Conservation (phyloP, 2,797 vertebrate genomes). For the Sebastes taczanowskii region DNA sequence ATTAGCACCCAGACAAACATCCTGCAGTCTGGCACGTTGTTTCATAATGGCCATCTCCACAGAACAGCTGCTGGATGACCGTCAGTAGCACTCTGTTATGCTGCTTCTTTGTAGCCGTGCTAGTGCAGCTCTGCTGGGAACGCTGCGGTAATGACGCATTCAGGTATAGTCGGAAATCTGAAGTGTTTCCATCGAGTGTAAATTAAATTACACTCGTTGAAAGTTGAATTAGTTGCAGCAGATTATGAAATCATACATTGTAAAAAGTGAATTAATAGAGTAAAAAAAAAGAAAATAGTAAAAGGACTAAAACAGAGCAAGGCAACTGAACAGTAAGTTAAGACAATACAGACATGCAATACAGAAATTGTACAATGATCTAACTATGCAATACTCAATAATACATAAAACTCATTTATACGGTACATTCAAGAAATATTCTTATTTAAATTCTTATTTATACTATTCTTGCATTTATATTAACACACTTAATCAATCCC, state of each 20-base stretch:
- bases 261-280: neutral
- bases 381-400: no score
- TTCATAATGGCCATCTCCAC: neutral
- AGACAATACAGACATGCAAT: no score
- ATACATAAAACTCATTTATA: no score
- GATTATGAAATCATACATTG: neutral
- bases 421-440: no score
- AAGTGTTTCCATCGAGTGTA: fast-evolving
- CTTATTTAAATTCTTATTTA: no score
- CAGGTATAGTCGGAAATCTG: fast-evolving
- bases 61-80: neutral
- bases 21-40: neutral
- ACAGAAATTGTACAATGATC: no score
- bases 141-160: conserved; percentile 64
- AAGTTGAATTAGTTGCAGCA: neutral
- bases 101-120: neutral
- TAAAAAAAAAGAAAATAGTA: neutral
- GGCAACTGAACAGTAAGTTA: neutral
- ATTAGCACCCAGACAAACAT: neutral
- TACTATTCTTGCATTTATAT: no score
- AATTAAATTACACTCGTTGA: no score
- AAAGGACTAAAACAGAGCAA: neutral
- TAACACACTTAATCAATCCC: no score
- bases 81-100: conserved; percentile 19
- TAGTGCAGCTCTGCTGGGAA: conserved; percentile 15